A percentile compares a stretch with the other conserved stretches of the same genome.
phyloP scores from a whole-genome alignment of 2,113 vertebrate species.

The Calonectris borealis region DNA sequence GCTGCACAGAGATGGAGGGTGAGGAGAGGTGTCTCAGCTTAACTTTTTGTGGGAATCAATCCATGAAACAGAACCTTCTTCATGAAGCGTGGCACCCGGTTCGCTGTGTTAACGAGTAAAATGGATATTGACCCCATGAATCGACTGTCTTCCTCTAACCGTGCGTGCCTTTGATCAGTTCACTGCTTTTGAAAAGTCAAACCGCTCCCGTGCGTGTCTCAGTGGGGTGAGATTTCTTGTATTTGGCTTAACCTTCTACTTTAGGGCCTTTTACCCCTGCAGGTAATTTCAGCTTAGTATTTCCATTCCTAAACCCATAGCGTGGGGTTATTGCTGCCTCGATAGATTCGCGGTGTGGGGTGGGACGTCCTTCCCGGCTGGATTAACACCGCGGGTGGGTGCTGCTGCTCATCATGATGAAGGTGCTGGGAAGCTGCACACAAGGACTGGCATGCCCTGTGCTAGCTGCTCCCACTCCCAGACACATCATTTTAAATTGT shows the following conservation, averaged over 20 bases:
- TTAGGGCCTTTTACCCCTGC: neutral
- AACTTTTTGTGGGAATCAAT: neutral
- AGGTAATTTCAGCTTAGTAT: neutral
- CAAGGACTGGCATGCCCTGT: neutral
- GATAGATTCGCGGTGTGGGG: rapidly evolving
- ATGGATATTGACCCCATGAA: neutral
- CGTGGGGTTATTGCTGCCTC: neutral
- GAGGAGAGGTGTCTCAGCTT: neutral
- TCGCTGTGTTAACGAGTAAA: neutral
- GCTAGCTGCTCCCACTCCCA: neutral
- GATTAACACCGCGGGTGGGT: neutral
- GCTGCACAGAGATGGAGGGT: neutral
- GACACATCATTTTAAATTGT: neutral
- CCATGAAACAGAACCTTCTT: neutral
- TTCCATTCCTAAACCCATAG: neutral
- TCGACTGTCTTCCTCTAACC: neutral
- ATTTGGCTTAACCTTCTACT: neutral
- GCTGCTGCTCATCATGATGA: neutral
- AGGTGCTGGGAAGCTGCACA: neutral
- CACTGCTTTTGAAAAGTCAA: neutral
- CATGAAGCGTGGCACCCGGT: rapidly evolving
- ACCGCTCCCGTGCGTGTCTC: rapidly evolving
- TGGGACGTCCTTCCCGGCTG: neutral
- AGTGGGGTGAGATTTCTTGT: neutral
- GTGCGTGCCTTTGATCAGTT: neutral